Percentiles rank a stretch among this genome's conserved stretches.
Evolutionary conservation across 2,888 invertebrate genomes (phyloP).

Genomic region (Erebia palarica): DNA sequence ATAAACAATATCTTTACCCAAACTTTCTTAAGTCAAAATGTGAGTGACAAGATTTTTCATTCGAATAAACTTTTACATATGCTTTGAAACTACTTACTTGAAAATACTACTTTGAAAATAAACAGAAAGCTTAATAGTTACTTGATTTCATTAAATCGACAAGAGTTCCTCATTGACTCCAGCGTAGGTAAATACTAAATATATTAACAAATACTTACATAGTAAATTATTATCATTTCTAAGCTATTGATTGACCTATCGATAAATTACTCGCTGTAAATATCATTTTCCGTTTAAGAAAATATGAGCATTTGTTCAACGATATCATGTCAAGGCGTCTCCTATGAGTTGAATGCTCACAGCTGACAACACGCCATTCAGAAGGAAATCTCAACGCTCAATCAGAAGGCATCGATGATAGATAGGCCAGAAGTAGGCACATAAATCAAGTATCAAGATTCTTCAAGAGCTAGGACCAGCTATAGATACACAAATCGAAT

Average conservation of each 20-base stretch:
- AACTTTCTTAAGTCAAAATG: too few species aligned
- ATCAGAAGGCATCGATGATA: slow-evolving; percentile 21
- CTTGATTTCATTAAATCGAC: too few species aligned
- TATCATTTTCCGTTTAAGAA: slow-evolving; percentile 21
- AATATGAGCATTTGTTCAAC: slow-evolving; percentile 20
- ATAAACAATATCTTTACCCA: too few species aligned
- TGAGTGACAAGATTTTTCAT: too few species aligned
- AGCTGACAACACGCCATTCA: slow-evolving; percentile 21
- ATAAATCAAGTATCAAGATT: slow-evolving; percentile 22
- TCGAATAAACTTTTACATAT: too few species aligned
- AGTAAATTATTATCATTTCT: background rate
- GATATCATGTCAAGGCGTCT: slow-evolving; percentile 19
- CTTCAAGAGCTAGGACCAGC: slow-evolving; percentile 6
- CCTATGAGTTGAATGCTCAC: slow-evolving; percentile 12
- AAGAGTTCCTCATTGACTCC: too few species aligned
- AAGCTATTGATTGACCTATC: slow-evolving; percentile 6
- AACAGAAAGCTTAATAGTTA: too few species aligned
- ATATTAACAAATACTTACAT: background rate
- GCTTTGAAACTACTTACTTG: too few species aligned
- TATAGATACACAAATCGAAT: slow-evolving; percentile 31
- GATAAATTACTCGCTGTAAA: slow-evolving; percentile 8
- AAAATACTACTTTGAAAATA: too few species aligned
- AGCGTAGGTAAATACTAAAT: background rate
- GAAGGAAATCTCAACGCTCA: slow-evolving; percentile 21
- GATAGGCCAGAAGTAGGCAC: slow-evolving; percentile 15